phyloP scores from a whole-genome alignment of 2,888 invertebrate genomes.

The Mimachlamys varia region DNA sequence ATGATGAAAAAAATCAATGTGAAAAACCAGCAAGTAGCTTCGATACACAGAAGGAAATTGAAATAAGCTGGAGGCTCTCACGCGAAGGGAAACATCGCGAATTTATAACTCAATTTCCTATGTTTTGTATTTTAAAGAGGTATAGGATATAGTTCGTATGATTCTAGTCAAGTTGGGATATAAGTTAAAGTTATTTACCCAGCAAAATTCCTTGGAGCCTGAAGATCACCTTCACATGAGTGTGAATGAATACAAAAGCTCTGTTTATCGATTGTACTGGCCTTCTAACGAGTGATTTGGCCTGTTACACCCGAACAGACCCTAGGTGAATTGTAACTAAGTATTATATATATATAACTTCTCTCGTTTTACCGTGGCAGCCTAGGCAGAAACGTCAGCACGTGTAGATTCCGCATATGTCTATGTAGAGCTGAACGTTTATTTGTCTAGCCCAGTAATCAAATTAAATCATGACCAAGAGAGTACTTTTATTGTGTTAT shows the following conservation, averaged over 20 bases:
- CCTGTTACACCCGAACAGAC: background rate
- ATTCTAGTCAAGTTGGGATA: background rate
- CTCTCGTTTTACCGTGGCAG: background rate
- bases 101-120: constrained; percentile 26
- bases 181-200: background rate
- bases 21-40: background rate
- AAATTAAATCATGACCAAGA: background rate
- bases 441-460: background rate
- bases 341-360: background rate
- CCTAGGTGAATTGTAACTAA: background rate
- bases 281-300: background rate
- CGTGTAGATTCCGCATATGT: background rate
- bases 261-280: background rate
- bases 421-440: too few species aligned
- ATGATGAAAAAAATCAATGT: constrained; percentile 9
- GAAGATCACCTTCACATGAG: background rate
- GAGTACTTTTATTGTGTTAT: too few species aligned
- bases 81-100: constrained; percentile 5
- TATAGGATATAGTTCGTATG: background rate
- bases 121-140: background rate
- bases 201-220: background rate
- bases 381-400: background rate
- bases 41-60: constrained; percentile 25
- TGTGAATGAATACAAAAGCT: background rate
- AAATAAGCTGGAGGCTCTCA: background rate